These are phyloP conservation scores for Lapara coniferarum DNA, from an alignment of 2,888 invertebrate species.

Conservation along the genomic window DNA sequence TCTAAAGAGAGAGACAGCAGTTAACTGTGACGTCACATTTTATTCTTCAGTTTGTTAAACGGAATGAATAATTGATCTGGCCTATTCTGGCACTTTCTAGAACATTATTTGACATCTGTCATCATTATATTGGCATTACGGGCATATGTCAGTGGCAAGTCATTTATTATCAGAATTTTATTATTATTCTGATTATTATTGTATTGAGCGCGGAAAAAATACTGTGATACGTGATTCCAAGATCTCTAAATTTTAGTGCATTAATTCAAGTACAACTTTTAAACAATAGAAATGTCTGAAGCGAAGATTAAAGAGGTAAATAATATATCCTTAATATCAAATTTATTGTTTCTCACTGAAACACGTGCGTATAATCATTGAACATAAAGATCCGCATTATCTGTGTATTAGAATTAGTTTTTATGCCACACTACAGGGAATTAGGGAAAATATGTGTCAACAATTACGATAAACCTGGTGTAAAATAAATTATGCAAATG, in stretches of 20 bases:
- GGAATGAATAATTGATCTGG: no score
- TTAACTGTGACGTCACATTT: no score
- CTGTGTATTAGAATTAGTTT: no score
- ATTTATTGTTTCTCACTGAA: not conserved
- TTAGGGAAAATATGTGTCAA: no score
- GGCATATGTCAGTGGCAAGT: no score
- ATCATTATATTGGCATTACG: not conserved
- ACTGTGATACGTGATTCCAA: not conserved
- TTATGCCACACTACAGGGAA: no score
- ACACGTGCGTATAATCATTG: slow-evolving; percentile 6
- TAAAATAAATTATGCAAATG: no score
- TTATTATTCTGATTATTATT: no score
- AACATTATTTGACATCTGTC: not conserved
- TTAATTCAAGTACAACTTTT: not conserved
- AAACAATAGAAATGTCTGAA: slow-evolving; percentile 51
- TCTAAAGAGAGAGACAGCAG: no score
- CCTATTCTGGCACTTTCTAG: slow-evolving; percentile 5
- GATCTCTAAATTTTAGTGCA: not conserved
- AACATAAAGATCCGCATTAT: not conserved
- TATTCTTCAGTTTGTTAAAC: no score
- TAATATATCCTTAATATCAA: slow-evolving; percentile 20
- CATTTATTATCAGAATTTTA: no score
- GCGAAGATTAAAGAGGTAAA: slow-evolving; percentile 62
- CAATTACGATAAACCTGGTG: no score
- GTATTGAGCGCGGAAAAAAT: not conserved